Percentiles rank a stretch among this genome's conserved stretches.
phyloP scores from a whole-genome alignment of 2,888 invertebrate species.

The Phanerotoma sp. region DNA sequence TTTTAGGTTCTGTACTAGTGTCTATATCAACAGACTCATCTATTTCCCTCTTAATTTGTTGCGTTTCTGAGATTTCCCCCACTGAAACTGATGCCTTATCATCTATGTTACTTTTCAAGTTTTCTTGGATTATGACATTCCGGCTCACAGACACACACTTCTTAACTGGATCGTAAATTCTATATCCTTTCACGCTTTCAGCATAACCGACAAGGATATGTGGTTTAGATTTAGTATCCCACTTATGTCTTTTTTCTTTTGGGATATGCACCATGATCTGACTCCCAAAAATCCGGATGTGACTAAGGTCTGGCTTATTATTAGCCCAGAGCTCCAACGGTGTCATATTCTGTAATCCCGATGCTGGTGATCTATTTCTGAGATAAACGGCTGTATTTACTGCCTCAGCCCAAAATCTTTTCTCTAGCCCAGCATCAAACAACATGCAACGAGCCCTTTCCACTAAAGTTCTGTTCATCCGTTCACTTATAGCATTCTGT shows the following conservation, averaged over 20 bases:
- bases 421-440: slow-evolving; percentile 26
- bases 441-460: slow-evolving; percentile 37
- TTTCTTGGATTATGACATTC: no score
- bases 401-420: slow-evolving; percentile 37
- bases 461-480: slow-evolving; percentile 31
- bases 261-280: slow-evolving; percentile 47
- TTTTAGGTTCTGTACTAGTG: no score
- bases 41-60: no score
- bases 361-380: slow-evolving; percentile 34
- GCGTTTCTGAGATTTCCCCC: no score
- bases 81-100: no score
- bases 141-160: no score
- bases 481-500: slow-evolving; percentile 32
- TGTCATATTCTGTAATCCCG: slow-evolving; percentile 31
- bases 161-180: slow-evolving; percentile 16
- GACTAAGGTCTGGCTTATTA: slow-evolving; percentile 42
- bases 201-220: slow-evolving; percentile 30
- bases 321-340: slow-evolving; percentile 49
- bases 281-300: slow-evolving; percentile 50
- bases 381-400: slow-evolving; percentile 34
- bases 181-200: slow-evolving; percentile 31
- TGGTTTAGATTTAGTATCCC: slow-evolving; percentile 18
- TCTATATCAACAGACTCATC: no score
- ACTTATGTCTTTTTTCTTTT: slow-evolving; percentile 37
- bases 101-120: no score